Evolutionary conservation across 2,888 invertebrate genomes (phyloP), one percentile per base, ranked within the genome.

Genomic region (Nymphalis urticae): DNA sequence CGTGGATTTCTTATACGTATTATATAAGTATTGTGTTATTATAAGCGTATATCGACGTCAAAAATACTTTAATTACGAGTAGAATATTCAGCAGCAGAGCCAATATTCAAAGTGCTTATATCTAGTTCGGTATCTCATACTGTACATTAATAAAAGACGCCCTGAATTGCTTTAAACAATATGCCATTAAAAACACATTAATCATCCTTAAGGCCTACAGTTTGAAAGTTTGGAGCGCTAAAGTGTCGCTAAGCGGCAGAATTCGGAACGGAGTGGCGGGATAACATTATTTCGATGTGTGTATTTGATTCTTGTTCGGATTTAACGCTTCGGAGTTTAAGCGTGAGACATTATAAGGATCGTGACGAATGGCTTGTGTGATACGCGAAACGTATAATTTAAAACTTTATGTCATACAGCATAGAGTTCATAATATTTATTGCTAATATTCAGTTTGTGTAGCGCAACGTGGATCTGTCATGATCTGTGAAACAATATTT

Each of bases 181-280:
- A 79, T 75, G 81, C 83, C 85, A 85, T 85, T 83, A 85, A 81
- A 83, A 80, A 75, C 74, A 79, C 85, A 85, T 85, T 85, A 85
- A 85, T 85, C 85, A 85, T 80, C 64, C 73, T 76, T 75, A 75
- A 72, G 73, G 76, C 75, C 75, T 73, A 74, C 68, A 62, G 66
- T 68, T 72, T 64, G 70, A 73, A 76, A 74, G 75, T 75, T 72
- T 69, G 68, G 64, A 69, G 66, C 73, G 75, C 75, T 76, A 75
- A 74, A 77, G 77, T 71, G 78, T 70, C 76, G 72, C 68, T 72
- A 73, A 76, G 70, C 74, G 71, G 69, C 69, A 66, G 66, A 75
- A 76, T 67, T 76, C 72, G 51, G 64, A 64, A 66, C 66, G 47
- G 68, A 69, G 65, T 67, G 62, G 59, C 62, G 51, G 62, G 70